phyloP scores from a whole-genome alignment of 2,888 invertebrate species.

The Perizoma flavofasciatum region DNA sequence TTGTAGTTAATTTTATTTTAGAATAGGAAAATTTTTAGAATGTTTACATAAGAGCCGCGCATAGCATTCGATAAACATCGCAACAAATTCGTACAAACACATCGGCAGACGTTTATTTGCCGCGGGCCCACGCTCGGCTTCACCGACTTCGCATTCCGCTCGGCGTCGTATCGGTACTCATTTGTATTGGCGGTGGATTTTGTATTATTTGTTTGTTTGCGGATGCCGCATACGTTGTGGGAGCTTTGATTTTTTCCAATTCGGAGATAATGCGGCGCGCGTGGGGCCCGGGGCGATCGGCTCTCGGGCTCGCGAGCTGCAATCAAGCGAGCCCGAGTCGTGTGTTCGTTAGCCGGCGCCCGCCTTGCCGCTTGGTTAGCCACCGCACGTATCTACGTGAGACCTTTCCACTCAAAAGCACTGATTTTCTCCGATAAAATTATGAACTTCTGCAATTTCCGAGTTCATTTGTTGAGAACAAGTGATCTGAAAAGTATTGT shows the following conservation, averaged over 20 bases:
- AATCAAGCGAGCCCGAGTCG: conserved; percentile 67
- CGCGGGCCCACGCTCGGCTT: conserved; percentile 71
- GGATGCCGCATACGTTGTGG: conserved; percentile 73
- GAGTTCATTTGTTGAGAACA: conserved; percentile 59
- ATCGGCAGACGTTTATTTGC: conserved; percentile 79
- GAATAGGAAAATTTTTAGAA: conserved; percentile 42
- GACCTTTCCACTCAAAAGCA: conserved; percentile 77
- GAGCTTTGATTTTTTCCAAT: conserved; percentile 82
- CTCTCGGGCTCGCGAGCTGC: conserved; percentile 57
- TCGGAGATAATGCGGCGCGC: conserved; percentile 78
- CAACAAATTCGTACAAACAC: conserved; percentile 79
- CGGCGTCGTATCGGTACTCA: conserved; percentile 78
- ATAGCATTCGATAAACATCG: conserved; percentile 77
- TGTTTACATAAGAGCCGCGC: conserved; percentile 70
- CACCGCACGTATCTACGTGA: conserved; percentile 75
- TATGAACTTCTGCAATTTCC: conserved; percentile 66
- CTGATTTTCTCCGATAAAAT: conserved; percentile 76
- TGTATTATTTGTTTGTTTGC: conserved; percentile 82
- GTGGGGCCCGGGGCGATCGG: conserved; percentile 69
- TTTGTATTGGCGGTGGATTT: conserved; percentile 78
- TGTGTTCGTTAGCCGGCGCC: conserved; percentile 62
- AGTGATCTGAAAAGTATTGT: conserved; percentile 43
- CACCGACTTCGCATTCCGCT: conserved; percentile 73
- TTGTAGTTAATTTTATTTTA: conserved; percentile 10
- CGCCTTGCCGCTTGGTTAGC: conserved; percentile 69